Base-by-base conservation (phyloP, 2,113 vertebrate species). In the Takifugu flavidus region DNA sequence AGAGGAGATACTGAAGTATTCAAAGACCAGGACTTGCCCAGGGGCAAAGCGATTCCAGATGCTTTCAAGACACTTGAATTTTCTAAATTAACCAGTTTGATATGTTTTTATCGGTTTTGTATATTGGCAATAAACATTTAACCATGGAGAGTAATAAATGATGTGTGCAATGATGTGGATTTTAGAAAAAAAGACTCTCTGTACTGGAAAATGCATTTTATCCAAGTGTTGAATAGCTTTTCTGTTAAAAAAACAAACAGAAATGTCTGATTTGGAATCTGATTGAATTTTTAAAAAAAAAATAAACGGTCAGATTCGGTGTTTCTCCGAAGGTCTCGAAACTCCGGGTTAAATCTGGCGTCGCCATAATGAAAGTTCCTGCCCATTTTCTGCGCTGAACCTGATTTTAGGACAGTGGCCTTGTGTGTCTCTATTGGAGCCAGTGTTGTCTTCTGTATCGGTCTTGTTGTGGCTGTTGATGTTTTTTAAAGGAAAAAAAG, bases 1-100 rank as follows among this genome's bases (percentile, higher is more conserved):
- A 94, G 82, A 91, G 93, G 70, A 91, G 93, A 71, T 94, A 94
- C 82, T 94, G 73, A 93, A 43, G 49, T 54, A 34, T 62, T 75
- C 20, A 7, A 8, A 47, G 28, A 60, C 28, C 51, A 72, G 55
- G 73, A 81, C 75, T 81, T 62, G 49, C 15, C 50, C 62, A 56
- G 13, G 57, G 15, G 54, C 60, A 57, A 46, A 73, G 20, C 54
- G 27, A 49, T 75, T 73, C 58, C 44, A 1, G 3, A 31, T 55
- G 54, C 58, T 57, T 76, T 80, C 49, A 58, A 59, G 67, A 86
- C 83, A 83, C 79, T 73, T 72, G 61, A 82, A 61, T 66, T 79
- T 79, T 75, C 72, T 60, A 63, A 82, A 67, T 64, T 74, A 63
- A 78, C 59, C 5, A 69, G 45, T 85, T 85, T 86, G 84, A 54